Percentiles rank a stretch among this genome's conserved stretches.
Conservation (phyloP, 2,888 invertebrate species). For the Catotricha subobsoleta region DNA sequence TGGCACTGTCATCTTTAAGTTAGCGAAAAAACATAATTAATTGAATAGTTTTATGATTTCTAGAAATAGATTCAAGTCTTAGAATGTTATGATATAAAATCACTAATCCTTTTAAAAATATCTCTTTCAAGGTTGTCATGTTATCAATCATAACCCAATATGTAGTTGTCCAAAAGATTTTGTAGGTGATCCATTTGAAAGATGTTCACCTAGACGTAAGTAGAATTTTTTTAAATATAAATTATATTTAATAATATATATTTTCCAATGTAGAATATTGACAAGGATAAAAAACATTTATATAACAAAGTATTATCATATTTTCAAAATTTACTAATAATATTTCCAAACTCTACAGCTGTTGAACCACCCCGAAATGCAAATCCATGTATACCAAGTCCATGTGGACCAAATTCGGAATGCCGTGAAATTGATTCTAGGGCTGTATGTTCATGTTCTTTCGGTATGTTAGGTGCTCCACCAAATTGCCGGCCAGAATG, state of each 20-base stretch:
- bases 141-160: slow-evolving; percentile 61
- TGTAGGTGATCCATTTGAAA: slow-evolving; percentile 59
- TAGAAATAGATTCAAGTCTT: too few relatives aligned
- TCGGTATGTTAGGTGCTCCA: slow-evolving; percentile 58
- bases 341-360: slow-evolving; percentile 19
- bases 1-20: too few relatives aligned
- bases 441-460: slow-evolving; percentile 56
- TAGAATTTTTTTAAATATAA: slow-evolving; percentile 5
- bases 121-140: slow-evolving; percentile 56
- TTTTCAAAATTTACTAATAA: slow-evolving; percentile 9
- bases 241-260: too few relatives aligned
- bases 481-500: slow-evolving; percentile 65
- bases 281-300: too few relatives aligned
- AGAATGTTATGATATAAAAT: too few relatives aligned
- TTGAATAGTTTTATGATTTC: too few relatives aligned
- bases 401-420: slow-evolving; percentile 60
- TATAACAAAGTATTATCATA: too few relatives aligned
- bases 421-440: slow-evolving; percentile 48
- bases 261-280: too few relatives aligned
- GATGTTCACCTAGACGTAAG: slow-evolving; percentile 35
- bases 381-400: slow-evolving; percentile 50
- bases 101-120: too few relatives aligned
- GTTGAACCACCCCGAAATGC: slow-evolving; percentile 29
- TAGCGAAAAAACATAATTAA: too few relatives aligned
- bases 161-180: slow-evolving; percentile 53